Conservation (phyloP, 2,888 invertebrate species). For the Byasa hedistus region DNA sequence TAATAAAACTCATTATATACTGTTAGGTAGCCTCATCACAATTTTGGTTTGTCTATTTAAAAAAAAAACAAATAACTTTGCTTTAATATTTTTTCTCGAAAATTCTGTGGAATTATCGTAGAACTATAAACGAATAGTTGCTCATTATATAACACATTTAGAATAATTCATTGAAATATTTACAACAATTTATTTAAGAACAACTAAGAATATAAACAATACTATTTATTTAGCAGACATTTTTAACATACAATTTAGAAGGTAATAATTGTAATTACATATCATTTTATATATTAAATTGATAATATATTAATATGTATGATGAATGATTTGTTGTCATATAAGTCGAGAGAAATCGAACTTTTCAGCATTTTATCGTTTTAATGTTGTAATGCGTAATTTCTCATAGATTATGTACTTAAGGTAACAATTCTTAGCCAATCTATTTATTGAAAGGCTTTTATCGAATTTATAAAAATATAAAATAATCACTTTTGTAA, state of each 20-base stretch:
- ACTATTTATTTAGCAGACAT: background rate
- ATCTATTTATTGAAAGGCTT: background rate
- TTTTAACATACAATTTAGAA: background rate
- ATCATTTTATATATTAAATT: too few species aligned
- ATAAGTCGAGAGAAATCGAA: background rate
- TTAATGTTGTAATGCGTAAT: background rate
- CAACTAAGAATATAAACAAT: background rate
- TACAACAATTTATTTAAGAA: too few species aligned
- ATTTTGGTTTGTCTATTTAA: too few species aligned
- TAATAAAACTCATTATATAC: too few species aligned
- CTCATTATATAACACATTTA: background rate
- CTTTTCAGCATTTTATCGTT: background rate
- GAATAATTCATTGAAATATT: too few species aligned
- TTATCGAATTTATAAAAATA: slow-evolving; percentile 16
- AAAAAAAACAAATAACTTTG: too few species aligned
- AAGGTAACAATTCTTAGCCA: background rate
- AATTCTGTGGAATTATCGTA: too few species aligned
- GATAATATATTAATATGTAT: background rate
- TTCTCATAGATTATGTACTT: background rate
- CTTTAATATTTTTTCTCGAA: too few species aligned
- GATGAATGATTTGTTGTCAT: background rate
- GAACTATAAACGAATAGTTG: background rate
- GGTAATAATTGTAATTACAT: background rate
- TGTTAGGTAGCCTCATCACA: too few species aligned
- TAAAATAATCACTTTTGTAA: slow-evolving; percentile 11